Evolutionary conservation across 37 sponge, comb jelly and placozoan species (phyloP), one percentile per base, ranked within the genome.

Genomic region (Cliona cf. orientalis): DNA sequence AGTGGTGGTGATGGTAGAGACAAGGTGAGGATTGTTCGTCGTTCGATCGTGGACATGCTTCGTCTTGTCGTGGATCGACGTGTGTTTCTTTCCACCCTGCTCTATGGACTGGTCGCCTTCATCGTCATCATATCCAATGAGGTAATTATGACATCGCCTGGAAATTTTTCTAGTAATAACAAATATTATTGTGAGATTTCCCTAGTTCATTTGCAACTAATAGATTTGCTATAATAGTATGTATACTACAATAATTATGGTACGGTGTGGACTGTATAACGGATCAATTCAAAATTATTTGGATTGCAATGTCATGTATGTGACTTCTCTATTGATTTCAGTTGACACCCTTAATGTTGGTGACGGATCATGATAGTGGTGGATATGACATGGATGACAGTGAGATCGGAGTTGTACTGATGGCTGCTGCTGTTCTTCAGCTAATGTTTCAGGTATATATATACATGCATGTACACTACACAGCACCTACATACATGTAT

Each of bases 271-370:
- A 49, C 14, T 49, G 53, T 49, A 9, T 49, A 14, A 49, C 53
- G 9, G 53, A 14, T 49, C 53, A 49, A 28, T 19, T 62, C 64
- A 25, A 61, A 6, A 21, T 61, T n/a, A 69, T 23, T 71, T 17
- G 3, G 12, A 25, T 11, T 39, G 46, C 23, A 40, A 21, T 1
- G 41, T 12, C 42, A 34, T 69, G 11, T 69, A 23, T 69, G n/a
- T n/a, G n/a, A n/a, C n/a, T n/a, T n/a, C n/a, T n/a, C n/a, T 40
- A 34, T 56, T 56, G 57, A 0, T 14, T 66, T 6, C 55, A 92
- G 92, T 26, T 87, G 6, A 65, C 85, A 40, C 95, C 95, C 9
- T 66, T 94, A 40, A 43, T 94, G 37, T 75, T 94, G 85, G 95
- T 94, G 39, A 87, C 80, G 4, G 42, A 79, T 39, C 68, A 94